Evolutionary conservation across 2,888 invertebrate species (phyloP), one percentile per base, ranked within the genome.

Genomic region (Sminthurides aquaticus): DNA sequence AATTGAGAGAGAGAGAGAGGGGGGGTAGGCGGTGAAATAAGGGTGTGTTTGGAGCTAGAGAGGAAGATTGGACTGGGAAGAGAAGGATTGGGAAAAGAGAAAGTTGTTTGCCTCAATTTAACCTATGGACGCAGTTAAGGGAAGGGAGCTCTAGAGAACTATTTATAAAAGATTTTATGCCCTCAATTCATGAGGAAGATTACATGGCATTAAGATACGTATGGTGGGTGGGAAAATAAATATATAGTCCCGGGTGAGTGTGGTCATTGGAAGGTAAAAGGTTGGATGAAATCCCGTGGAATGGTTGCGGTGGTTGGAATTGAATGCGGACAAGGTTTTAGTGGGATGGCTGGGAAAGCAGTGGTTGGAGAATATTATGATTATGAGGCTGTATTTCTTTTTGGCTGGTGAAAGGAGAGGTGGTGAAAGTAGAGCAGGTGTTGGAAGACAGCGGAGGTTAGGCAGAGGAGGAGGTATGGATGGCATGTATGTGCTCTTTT

Each of bases 141-240:
- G 15, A 15, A 34, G 43, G 5, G 5, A 34, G 43, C 43, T 34
- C 43, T 15, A 52, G 52, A 52, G 22, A 52, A 52, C 20, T 52
- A 52, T 52, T 52, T 52, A 52, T 52, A 52, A 52, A 52, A 52
- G 20, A 52, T 52, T 52, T 52, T 52, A 52, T 52, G 52, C 52
- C 52, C 22, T 52, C 52, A 52, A 15, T 52, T 52, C 22, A 52
- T 20, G 52, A 15, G 20, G 15, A 52, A 15, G 3, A 52, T 52
- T 52, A 52, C 52, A 52, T 20, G 52, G 52, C 52, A 52, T 52
- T 52, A 52, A 20, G 5, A 20, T 8, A 15, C 22, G 8, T 15
- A 22, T 52, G 5, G 5, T 5, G 11, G 5, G 20, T 5, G 20
- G 22, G 20, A 8, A 52, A 52, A 52, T 52, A 52, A 52, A 52